Percentiles rank a stretch among this genome's conserved stretches.
Evolutionary conservation across 2,113 vertebrate species (phyloP).

Genomic region (Pollimyrus isidori): DNA sequence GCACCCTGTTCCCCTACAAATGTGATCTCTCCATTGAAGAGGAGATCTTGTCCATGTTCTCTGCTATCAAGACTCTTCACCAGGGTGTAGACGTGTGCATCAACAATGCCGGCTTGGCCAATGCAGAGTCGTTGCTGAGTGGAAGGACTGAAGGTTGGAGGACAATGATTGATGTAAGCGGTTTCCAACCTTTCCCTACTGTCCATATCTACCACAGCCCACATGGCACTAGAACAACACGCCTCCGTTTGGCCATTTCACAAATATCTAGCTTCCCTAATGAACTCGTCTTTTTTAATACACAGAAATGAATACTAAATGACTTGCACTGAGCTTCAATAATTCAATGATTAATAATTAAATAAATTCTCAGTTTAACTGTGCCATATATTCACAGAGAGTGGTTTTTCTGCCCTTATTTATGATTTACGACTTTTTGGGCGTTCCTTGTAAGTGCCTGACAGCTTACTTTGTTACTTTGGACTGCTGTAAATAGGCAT

Average conservation of each 20-base stretch:
- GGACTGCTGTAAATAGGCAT: background rate
- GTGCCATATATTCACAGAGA: background rate
- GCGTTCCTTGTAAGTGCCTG: background rate
- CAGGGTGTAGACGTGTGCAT: conserved; percentile 79
- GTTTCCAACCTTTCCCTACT: background rate
- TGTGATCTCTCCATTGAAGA: conserved; percentile 75
- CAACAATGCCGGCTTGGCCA: conserved; percentile 79
- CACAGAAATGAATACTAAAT: background rate
- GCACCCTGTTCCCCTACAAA: conserved; percentile 71
- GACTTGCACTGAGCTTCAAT: background rate
- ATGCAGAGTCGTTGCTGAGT: conserved; percentile 64
- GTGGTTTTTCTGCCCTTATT: background rate
- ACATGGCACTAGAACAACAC: background rate
- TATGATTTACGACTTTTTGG: background rate
- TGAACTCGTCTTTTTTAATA: background rate
- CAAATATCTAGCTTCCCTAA: background rate
- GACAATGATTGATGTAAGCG: conserved; percentile 77
- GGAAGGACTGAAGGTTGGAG: conserved; percentile 74
- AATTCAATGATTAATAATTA: too few species aligned
- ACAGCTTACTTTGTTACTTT: background rate
- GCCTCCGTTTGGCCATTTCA: background rate
- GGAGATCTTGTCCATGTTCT: conserved; percentile 83
- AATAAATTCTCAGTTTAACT: background rate
- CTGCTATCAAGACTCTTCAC: conserved; percentile 65
- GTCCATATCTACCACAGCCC: background rate